A percentile compares a stretch with the other conserved stretches of the same genome.
Conservation (phyloP, 2,888 invertebrate species). For the Penaeus monodon region DNA sequence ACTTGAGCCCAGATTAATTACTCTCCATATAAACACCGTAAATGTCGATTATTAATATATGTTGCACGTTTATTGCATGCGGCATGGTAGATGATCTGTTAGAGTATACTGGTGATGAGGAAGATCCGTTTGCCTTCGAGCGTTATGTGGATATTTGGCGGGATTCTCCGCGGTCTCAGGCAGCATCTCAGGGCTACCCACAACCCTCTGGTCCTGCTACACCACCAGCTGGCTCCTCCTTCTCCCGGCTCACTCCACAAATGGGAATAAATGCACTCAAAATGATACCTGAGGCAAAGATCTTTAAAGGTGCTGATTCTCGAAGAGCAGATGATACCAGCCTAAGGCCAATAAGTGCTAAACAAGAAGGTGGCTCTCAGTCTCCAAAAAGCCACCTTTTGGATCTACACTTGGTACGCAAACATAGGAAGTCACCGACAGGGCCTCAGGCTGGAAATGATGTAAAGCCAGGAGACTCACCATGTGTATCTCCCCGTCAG, state of each 20-base stretch:
- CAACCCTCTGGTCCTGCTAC: slow-evolving; percentile 44
- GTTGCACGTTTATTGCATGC: slow-evolving; percentile 62
- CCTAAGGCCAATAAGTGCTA: slow-evolving; percentile 11
- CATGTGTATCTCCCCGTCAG: slow-evolving; percentile 21
- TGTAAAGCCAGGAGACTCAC: too few relatives aligned
- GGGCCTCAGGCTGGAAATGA: too few relatives aligned
- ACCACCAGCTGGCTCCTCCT: slow-evolving; percentile 39
- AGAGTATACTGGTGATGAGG: slow-evolving; percentile 60
- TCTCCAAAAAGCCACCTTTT: slow-evolving; percentile 48
- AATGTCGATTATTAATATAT: slow-evolving; percentile 43
- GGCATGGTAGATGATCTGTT: slow-evolving; percentile 63
- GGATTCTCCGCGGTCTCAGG: slow-evolving; percentile 28
- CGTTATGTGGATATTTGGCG: slow-evolving; percentile 52
- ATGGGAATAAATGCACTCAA: slow-evolving; percentile 52
- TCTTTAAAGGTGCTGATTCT: slow-evolving; percentile 35
- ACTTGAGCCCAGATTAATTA: slow-evolving; percentile 17
- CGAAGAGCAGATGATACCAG: slow-evolving; percentile 30
- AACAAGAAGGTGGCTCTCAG: slow-evolving; percentile 36
- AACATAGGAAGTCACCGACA: too few relatives aligned
- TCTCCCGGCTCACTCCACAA: slow-evolving; percentile 46
- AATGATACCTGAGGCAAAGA: slow-evolving; percentile 55
- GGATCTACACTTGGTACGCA: too few relatives aligned
- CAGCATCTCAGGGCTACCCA: slow-evolving; percentile 30
- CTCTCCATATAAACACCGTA: neutral
- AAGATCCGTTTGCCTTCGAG: slow-evolving; percentile 58